phyloP scores from a whole-genome alignment of 2,113 vertebrate genomes.

The Gobio gobio region DNA sequence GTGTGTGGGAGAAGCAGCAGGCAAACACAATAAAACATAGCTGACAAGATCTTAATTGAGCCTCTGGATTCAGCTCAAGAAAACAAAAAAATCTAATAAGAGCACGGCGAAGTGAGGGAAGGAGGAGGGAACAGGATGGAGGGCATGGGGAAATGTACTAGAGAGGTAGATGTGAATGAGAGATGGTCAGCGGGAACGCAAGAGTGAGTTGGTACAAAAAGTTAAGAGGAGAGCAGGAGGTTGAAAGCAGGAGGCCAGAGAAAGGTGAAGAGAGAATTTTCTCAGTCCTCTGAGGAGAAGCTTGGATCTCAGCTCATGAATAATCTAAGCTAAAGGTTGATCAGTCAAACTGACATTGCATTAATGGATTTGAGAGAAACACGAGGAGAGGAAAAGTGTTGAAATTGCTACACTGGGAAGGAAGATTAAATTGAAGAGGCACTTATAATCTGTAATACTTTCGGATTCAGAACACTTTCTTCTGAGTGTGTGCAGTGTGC shows the following conservation, averaged over 20 bases:
- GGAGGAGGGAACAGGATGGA: not conserved
- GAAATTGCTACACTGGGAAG: not conserved
- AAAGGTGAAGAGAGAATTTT: conserved; percentile 33
- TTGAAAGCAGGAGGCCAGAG: not conserved
- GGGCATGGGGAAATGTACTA: not conserved
- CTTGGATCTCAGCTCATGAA: not conserved
- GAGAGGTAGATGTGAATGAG: not conserved
- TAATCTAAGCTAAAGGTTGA: not conserved
- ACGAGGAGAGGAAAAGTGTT: not conserved
- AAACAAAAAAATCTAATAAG: conserved; percentile 43
- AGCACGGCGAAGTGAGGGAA: conserved; percentile 13
- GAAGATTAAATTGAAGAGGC: not conserved
- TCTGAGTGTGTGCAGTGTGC: not conserved
- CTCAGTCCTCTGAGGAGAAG: not conserved
- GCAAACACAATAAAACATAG: conserved; percentile 46
- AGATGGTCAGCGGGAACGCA: not conserved
- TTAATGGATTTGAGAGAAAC: conserved; percentile 41
- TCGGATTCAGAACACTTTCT: not conserved
- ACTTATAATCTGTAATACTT: not conserved
- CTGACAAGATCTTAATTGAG: conserved; percentile 62
- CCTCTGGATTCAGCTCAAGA: conserved; percentile 59
- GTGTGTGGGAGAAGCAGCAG: conserved; percentile 36
- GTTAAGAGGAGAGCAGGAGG: not conserved
- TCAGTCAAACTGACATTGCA: conserved; percentile 5
- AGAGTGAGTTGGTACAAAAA: not conserved